A percentile compares a stretch with the other conserved stretches of the same genome.
These are phyloP conservation scores for Distichodus sexfasciatus DNA, from an alignment of 2,797 vertebrate species.

Conservation along the genomic window DNA sequence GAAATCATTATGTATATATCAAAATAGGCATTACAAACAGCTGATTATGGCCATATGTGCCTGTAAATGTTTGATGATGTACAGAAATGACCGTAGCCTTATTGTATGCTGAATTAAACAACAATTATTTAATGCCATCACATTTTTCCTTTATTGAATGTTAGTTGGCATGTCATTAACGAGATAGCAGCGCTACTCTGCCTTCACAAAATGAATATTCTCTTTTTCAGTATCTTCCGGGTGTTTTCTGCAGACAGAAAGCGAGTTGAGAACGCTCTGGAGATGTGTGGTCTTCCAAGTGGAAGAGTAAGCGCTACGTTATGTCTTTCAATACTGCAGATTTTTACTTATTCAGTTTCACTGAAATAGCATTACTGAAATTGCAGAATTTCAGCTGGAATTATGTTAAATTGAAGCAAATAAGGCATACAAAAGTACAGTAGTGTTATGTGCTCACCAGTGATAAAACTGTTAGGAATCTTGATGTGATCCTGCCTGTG, in stretches of 20 bases:
- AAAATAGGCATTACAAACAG: too few species aligned
- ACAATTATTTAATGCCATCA: too few species aligned
- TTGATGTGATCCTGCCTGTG: neutral
- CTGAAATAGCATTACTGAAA: neutral
- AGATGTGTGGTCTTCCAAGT: slow-evolving; percentile 91
- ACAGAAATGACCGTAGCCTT: too few species aligned
- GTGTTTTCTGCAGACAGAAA: slow-evolving; percentile 94
- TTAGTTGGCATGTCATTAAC: neutral
- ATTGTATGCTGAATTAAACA: too few species aligned
- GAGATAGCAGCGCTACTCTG: slow-evolving; percentile 31
- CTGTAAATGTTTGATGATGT: too few species aligned
- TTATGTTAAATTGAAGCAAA: neutral
- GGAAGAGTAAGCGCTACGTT: slow-evolving; percentile 82
- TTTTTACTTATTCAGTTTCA: slow-evolving; percentile 8
- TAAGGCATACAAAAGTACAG: slow-evolving; percentile 1
- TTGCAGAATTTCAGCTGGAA: slow-evolving; percentile 1
- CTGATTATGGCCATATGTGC: too few species aligned
- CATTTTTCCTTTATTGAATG: neutral
- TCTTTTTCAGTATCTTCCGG: slow-evolving; percentile 84
- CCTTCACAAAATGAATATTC: too few species aligned
- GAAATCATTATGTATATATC: too few species aligned
- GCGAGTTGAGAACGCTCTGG: slow-evolving; percentile 90
- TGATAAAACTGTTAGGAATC: neutral
- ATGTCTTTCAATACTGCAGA: neutral
- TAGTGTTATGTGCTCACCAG: neutral